phyloP scores from a whole-genome alignment of 1,140 invertebrate species.

The Cotesia glomerata region DNA sequence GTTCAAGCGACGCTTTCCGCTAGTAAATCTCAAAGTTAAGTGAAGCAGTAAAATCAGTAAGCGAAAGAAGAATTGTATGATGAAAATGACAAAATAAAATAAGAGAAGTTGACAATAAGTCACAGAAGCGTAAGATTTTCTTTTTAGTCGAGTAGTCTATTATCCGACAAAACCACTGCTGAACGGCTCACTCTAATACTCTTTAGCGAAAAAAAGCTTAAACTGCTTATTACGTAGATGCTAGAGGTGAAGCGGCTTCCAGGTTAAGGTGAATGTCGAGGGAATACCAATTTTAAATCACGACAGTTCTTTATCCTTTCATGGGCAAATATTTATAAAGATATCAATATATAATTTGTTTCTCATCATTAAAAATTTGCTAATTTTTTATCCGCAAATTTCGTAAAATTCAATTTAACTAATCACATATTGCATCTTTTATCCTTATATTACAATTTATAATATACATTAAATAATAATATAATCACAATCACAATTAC shows the following conservation, averaged over 20 bases:
- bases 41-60: too few species aligned
- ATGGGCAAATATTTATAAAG: neutral
- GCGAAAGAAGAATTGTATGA: too few species aligned
- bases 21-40: too few species aligned
- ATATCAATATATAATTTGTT: conserved; percentile 2
- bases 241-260: conserved; percentile 22
- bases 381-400: neutral
- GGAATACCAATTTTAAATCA: conserved; percentile 30
- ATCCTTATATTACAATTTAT: too few species aligned
- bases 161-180: neutral
- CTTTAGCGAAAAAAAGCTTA: conserved; percentile 14
- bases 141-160: neutral
- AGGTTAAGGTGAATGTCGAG: conserved; percentile 44
- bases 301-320: conserved; percentile 3
- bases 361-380: neutral
- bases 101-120: neutral
- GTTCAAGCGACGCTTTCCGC: too few species aligned
- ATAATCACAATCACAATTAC: too few species aligned
- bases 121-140: neutral
- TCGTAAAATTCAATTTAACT: neutral
- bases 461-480: too few species aligned
- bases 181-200: neutral
- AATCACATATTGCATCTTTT: neutral
- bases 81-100: too few species aligned
- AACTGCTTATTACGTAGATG: conserved; percentile 25